A percentile compares a stretch with the other conserved stretches of the same genome.
Conservation (phyloP, 2,797 vertebrate genomes). For the Buphagus erythrorhynchus region DNA sequence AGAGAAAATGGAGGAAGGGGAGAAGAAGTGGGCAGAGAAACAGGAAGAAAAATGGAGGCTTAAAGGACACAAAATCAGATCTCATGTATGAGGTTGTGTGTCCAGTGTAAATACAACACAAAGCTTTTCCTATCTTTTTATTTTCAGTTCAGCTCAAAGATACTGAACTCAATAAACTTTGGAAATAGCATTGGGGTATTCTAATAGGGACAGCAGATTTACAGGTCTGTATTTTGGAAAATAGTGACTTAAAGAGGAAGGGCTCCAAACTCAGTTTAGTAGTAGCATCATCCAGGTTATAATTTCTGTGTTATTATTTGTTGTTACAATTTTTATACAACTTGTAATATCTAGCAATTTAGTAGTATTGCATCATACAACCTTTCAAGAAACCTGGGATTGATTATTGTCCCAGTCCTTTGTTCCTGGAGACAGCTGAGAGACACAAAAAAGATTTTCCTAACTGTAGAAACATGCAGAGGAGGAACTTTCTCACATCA, state of each 20-base stretch:
- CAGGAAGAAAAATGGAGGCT: neutral
- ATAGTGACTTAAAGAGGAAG: neutral
- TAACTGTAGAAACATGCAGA: neutral
- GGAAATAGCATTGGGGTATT: neutral
- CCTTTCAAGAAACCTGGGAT: neutral
- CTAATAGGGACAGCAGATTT: neutral
- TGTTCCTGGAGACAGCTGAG: neutral
- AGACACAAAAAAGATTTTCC: neutral
- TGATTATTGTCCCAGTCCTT: neutral
- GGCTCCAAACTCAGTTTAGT: neutral
- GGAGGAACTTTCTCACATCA: neutral
- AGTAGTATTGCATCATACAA: neutral
- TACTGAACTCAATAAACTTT: neutral
- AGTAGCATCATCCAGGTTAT: neutral
- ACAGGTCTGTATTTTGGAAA: neutral
- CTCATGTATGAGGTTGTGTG: neutral
- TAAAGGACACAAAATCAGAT: neutral
- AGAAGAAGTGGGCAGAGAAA: neutral
- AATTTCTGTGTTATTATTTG: neutral
- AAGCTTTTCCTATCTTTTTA: neutral
- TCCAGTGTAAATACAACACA: neutral
- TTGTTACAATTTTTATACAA: neutral
- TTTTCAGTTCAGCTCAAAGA: neutral
- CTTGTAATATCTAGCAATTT: neutral
- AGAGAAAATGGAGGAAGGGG: neutral